Evolutionary conservation across 1,140 invertebrate species (phyloP).

Genomic region (Protaetia brevitarsis): DNA sequence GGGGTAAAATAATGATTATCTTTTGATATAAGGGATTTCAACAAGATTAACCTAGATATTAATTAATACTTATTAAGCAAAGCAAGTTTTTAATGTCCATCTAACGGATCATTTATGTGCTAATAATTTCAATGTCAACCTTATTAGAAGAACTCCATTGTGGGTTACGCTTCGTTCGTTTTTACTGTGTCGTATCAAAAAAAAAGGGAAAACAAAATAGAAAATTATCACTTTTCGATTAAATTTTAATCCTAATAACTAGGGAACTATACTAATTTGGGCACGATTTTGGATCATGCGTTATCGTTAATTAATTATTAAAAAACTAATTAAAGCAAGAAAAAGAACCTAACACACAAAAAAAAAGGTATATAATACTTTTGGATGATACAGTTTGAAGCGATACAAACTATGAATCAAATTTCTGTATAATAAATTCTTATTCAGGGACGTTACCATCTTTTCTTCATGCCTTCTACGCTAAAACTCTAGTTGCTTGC

Average conservation of each 20-base stretch:
- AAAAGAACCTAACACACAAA: not conserved
- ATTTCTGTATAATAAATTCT: no score
- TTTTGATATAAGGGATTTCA: not conserved
- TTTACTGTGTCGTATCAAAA: not conserved
- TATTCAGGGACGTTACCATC: not conserved
- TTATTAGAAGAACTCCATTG: not conserved
- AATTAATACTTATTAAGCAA: no score
- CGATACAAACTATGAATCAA: not conserved
- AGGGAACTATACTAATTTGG: not conserved
- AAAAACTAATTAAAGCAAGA: not conserved
- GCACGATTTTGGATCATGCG: not conserved
- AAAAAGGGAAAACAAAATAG: no score
- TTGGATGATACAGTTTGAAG: not conserved
- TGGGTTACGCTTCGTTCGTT: not conserved
- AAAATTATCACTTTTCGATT: constrained; percentile 9
- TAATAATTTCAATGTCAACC: not conserved
- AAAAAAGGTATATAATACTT: not conserved
- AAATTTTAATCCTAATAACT: not conserved
- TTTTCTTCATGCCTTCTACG: not conserved
- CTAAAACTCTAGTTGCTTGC: constrained; percentile 9
- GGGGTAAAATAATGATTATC: not conserved
- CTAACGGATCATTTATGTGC: no score
- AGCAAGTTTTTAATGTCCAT: no score
- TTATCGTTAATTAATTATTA: not conserved
- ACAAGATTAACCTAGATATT: constrained; percentile 1